A percentile compares a stretch with the other conserved stretches of the same genome.
These are phyloP conservation scores for Chaetorhynchus papuensis DNA, from an alignment of 2,113 vertebrate genomes.

Conservation along the genomic window DNA sequence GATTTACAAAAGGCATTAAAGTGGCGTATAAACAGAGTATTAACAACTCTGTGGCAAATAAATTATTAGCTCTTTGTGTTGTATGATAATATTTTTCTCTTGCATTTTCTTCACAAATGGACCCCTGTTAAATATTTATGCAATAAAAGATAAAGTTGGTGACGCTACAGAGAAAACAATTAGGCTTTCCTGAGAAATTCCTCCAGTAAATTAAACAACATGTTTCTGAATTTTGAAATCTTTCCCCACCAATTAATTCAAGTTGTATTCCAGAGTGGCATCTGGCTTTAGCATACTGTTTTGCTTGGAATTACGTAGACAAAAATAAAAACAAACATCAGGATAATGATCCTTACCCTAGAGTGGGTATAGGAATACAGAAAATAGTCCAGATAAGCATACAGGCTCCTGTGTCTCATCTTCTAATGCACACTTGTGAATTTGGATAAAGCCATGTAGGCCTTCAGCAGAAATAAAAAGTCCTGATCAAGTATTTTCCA, in stretches of 20 bases:
- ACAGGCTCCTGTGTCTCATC: background rate
- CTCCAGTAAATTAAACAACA: background rate
- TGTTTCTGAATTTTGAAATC: background rate
- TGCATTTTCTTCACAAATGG: background rate
- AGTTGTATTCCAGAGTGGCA: background rate
- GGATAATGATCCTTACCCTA: background rate
- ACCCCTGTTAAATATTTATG: background rate
- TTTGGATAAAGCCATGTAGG: background rate
- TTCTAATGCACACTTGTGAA: background rate
- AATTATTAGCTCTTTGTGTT: background rate
- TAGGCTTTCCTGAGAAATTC: background rate
- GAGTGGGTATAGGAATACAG: background rate
- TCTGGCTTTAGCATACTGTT: background rate
- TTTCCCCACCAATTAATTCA: background rate
- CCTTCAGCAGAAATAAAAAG: background rate
- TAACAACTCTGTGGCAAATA: background rate
- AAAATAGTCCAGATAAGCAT: background rate
- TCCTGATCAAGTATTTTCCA: background rate
- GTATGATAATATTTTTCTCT: background rate
- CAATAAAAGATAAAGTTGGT: background rate
- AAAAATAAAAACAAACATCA: background rate
- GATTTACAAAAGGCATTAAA: background rate
- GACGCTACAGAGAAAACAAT: background rate
- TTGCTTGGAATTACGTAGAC: background rate
- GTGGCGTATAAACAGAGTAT: fast-evolving